A percentile compares a stretch with the other conserved stretches of the same genome.
These are phyloP conservation scores for Lophochroa leadbeateri DNA, from an alignment of 2,113 vertebrate genomes.

Conservation along the genomic window DNA sequence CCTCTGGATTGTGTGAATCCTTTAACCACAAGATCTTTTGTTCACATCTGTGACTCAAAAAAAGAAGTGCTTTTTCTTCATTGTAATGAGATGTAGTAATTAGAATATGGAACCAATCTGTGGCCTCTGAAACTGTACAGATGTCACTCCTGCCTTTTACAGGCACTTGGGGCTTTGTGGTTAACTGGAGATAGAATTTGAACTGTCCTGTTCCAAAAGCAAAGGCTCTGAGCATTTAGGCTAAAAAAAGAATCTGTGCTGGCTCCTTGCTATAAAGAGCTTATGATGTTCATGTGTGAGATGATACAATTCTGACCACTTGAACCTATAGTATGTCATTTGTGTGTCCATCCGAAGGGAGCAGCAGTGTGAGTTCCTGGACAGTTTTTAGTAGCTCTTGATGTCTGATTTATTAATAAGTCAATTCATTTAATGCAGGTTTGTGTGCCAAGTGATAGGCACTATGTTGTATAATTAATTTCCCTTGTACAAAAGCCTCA, in stretches of 20 bases:
- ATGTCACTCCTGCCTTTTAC: constrained; percentile 16
- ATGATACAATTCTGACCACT: not conserved
- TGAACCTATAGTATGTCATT: not conserved
- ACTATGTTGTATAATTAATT: not conserved
- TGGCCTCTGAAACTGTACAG: constrained; percentile 13
- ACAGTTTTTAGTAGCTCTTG: not conserved
- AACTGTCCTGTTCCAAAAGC: not conserved
- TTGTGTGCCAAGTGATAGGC: not conserved
- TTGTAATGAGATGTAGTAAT: constrained; percentile 13
- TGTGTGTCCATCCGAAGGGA: not conserved
- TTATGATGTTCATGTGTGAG: not conserved
- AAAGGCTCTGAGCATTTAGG: not conserved
- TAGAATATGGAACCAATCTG: constrained; percentile 38
- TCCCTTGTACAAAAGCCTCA: not conserved
- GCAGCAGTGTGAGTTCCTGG: not conserved
- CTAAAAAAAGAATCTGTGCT: not conserved
- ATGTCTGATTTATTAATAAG: not conserved
- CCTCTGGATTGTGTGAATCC: not conserved
- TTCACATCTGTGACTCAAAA: constrained; percentile 6
- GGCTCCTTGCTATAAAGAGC: not conserved
- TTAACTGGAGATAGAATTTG: constrained; percentile 14
- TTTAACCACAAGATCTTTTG: not conserved
- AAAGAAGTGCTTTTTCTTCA: constrained; percentile 19
- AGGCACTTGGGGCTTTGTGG: constrained; percentile 47
- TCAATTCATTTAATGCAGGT: not conserved